These are phyloP conservation scores for Netelia melanura DNA, from an alignment of 2,888 invertebrate species.

Conservation along the genomic window DNA sequence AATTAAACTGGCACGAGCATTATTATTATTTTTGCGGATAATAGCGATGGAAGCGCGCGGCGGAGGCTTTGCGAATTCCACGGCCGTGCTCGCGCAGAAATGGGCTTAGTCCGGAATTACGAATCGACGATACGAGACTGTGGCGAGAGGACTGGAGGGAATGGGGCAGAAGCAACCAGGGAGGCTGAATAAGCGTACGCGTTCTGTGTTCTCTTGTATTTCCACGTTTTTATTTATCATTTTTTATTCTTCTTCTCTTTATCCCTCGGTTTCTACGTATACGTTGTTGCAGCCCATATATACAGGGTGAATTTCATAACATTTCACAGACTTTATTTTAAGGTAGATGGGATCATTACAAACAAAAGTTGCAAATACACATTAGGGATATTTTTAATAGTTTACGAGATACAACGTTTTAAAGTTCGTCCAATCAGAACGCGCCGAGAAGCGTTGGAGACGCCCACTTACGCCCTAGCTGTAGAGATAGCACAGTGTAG, in stretches of 20 bases:
- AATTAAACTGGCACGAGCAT: neutral
- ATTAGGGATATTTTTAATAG: too few species aligned
- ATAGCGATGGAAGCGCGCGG: neutral
- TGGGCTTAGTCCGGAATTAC: conserved; percentile 43
- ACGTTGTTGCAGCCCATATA: conserved; percentile 12
- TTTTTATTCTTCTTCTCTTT: neutral
- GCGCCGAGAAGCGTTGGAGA: too few species aligned
- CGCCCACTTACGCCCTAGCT: too few species aligned
- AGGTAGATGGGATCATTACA: too few species aligned
- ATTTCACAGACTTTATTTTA: too few species aligned
- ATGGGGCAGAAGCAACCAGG: conserved; percentile 27
- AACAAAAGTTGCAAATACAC: too few species aligned
- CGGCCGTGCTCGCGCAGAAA: conserved; percentile 24
- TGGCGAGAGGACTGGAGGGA: neutral
- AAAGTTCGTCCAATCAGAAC: too few species aligned
- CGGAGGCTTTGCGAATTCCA: conserved; percentile 18
- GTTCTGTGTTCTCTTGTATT: conserved; percentile 26
- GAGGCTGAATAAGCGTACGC: conserved; percentile 38
- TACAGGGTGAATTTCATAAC: neutral
- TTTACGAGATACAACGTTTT: too few species aligned
- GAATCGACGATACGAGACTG: conserved; percentile 30
- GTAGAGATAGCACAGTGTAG: too few species aligned
- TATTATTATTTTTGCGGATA: neutral
- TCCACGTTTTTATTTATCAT: conserved; percentile 27
- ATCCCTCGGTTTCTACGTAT: neutral